Percentiles rank a stretch among this genome's conserved stretches.
phyloP scores from a whole-genome alignment of 2,888 invertebrate genomes.

The Dryocosmus kuriphilus region DNA sequence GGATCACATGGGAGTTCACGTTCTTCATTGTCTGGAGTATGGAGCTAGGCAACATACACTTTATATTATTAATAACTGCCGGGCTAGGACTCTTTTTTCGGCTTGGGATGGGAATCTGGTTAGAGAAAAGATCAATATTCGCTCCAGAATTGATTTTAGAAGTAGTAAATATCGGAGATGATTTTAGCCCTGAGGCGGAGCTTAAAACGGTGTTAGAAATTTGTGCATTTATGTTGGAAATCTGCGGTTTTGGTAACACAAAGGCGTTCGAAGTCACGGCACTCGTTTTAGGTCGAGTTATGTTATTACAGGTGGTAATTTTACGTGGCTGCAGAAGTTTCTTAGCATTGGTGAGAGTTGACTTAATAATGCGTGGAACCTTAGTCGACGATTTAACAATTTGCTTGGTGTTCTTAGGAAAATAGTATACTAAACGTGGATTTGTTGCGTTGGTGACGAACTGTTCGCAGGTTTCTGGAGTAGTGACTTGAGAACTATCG shows the following conservation, averaged over 20 bases:
- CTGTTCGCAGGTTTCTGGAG: neutral
- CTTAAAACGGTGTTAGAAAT: slow-evolving; percentile 55
- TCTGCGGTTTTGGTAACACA: slow-evolving; percentile 67
- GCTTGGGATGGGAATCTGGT: neutral
- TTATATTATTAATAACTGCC: neutral
- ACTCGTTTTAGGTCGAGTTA: slow-evolving; percentile 52
- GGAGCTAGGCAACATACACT: neutral
- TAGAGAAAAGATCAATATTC: neutral
- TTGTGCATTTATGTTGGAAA: slow-evolving; percentile 45
- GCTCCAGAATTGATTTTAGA: slow-evolving; percentile 59
- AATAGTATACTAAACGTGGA: neutral
- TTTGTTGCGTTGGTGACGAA: neutral
- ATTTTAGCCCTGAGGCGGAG: neutral
- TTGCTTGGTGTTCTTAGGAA: neutral
- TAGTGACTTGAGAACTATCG: neutral
- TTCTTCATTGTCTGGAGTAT: too few species aligned
- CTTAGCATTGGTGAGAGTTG: slow-evolving; percentile 64
- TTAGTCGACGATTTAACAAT: neutral
- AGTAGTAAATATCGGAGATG: slow-evolving; percentile 61
- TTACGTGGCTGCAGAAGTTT: slow-evolving; percentile 65
- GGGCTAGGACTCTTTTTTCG: neutral
- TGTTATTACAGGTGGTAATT: slow-evolving; percentile 49
- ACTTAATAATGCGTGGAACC: neutral
- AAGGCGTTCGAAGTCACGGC: slow-evolving; percentile 64
- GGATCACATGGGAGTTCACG: neutral